Evolutionary conservation across 2,797 vertebrate genomes (phyloP).

Genomic region (Amazona finschi): DNA sequence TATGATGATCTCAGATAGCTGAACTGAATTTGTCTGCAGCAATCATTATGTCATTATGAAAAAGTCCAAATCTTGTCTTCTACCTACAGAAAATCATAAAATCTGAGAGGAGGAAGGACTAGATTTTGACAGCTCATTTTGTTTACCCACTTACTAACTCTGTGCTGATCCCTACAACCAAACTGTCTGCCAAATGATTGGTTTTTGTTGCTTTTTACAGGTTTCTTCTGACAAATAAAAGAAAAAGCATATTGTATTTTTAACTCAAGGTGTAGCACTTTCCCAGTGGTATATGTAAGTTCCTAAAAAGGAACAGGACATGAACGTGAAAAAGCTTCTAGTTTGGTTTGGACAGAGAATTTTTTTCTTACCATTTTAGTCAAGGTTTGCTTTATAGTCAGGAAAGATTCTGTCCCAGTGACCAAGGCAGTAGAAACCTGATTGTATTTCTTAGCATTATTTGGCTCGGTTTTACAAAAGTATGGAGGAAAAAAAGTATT

Average conservation of each 20-base stretch:
- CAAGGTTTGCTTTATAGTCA: not conserved
- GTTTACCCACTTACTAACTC: not conserved
- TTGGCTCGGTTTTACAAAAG: not conserved
- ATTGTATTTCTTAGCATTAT: not conserved
- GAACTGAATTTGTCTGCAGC: not conserved
- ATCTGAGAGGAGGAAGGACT: not conserved
- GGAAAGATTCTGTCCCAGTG: not conserved
- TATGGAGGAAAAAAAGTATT: not conserved
- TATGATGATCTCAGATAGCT: not conserved
- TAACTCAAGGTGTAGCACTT: not conserved
- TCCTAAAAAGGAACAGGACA: not conserved
- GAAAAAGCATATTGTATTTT: not conserved
- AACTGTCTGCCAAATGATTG: not conserved
- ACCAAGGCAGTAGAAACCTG: not conserved
- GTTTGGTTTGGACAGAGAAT: not conserved
- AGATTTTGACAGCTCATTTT: not conserved
- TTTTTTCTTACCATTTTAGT: not conserved
- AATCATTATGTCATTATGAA: accelerated
- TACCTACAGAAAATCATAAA: not conserved
- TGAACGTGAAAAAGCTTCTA: not conserved
- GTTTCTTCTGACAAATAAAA: not conserved
- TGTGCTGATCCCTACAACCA: not conserved
- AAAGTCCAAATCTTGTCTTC: not conserved
- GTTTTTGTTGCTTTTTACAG: not conserved
- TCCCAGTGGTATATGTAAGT: not conserved